Evolutionary conservation across 2,888 invertebrate genomes (phyloP).

Genomic region (Agrypnus murinus): DNA sequence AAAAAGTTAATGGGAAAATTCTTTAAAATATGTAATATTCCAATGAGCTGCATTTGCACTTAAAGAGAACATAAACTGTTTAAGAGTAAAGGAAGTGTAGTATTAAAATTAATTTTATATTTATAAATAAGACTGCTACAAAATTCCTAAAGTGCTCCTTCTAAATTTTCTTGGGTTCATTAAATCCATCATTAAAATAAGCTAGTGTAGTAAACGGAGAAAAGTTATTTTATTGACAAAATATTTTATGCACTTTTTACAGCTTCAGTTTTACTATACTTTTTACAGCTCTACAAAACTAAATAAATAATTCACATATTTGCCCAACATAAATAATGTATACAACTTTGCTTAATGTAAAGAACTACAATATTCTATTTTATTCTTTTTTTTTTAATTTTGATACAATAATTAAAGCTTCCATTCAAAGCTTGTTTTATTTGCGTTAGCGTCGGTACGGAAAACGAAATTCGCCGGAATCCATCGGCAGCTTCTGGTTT

Average conservation of each 20-base stretch:
- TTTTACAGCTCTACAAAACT: constrained; percentile 8
- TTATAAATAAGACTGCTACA: constrained; percentile 11
- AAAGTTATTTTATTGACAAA: constrained; percentile 41
- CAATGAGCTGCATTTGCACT: background rate
- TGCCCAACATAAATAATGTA: background rate
- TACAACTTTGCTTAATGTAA: background rate
- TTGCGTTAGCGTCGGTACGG: too few relatives aligned
- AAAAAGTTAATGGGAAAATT: constrained; percentile 10
- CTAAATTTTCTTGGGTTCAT: constrained; percentile 17
- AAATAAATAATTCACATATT: constrained; percentile 16
- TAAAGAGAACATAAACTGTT: constrained; percentile 26
- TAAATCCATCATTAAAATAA: constrained; percentile 34
- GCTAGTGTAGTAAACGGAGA: constrained; percentile 19
- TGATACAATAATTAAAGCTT: too few relatives aligned
- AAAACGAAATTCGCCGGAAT: too few relatives aligned
- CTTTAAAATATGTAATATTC: constrained; percentile 13
- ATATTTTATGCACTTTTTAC: constrained; percentile 40
- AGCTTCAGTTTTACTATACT: constrained; percentile 24
- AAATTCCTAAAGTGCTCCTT: constrained; percentile 23
- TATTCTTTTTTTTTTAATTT: too few relatives aligned
- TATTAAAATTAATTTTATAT: constrained; percentile 25
- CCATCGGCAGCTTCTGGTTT: background rate
- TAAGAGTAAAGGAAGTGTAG: constrained; percentile 15
- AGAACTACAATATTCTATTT: too few relatives aligned
- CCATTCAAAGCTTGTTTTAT: too few relatives aligned